Evolutionary conservation across 2,797 vertebrate genomes (phyloP), one percentile per base, ranked within the genome.

Genomic region (Alfaro cultratus): DNA sequence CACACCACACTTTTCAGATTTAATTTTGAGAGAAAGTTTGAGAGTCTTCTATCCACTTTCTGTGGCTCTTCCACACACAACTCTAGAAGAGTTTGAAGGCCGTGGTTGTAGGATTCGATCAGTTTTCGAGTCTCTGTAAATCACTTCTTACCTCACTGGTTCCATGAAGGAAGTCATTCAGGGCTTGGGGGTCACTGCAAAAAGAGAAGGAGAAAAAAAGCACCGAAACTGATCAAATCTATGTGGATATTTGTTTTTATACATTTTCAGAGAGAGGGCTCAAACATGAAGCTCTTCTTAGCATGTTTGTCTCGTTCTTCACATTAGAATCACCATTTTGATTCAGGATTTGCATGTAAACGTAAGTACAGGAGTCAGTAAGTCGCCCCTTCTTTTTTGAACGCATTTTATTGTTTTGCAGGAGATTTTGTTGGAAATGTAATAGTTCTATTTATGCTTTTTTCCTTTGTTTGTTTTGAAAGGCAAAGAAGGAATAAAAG

Each of bases 161-260:
- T 85, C 96, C 96, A 92, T 97, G 96, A 92, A 97, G 96, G 92
- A 97, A 97, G 93, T 97, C 96, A 74, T 97, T 97, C 93, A 97
- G 94, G 92, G 96, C 96, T 94, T 97, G 95, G 84, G 96, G 96
- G 91, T 97, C 96, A 95, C 96, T 97, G 88, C 5, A 29, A 80
- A 73, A 39, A 80, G 29, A 71, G 43, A 9, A 71, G 41, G n/a
- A 46, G 2, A 45, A 46, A 39, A 70, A 12, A 11, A 74, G 55
- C 85, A 67, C 2, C 5, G 12, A 49, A 75, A 43, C 70, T 18
- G 0, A 41, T 79, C 41, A 6, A 60, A 73, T 18, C 26, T 2
- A 31, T 1, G 13, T 26, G 34, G 26, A 71, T 16, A 7, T 29
- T 15, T 71, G 41, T 68, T 68, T 13, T 57, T 5, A 23, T 29